These are phyloP conservation scores for Protonibea diacanthus DNA, from an alignment of 2,797 vertebrate species.

Conservation along the genomic window DNA sequence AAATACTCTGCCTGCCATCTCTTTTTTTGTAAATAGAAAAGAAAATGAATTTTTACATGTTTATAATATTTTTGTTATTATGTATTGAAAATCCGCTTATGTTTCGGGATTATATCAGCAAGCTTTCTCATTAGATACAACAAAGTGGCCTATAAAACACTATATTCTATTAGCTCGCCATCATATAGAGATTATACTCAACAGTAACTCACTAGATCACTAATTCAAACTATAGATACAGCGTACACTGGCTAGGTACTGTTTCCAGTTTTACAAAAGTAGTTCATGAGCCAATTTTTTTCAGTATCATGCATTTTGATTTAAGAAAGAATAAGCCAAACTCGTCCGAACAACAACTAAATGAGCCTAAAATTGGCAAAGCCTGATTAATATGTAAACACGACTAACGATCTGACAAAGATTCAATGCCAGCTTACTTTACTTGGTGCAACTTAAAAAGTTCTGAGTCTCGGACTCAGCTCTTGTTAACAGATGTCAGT, in stretches of 20 bases:
- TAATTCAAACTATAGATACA: not conserved
- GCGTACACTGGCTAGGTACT: not conserved
- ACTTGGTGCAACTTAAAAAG: slow-evolving; percentile 2
- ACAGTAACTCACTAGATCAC: not conserved
- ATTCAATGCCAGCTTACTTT: not conserved
- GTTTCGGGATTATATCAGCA: slow-evolving; percentile 41
- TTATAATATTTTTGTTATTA: slow-evolving; percentile 75
- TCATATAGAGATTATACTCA: slow-evolving; percentile 11
- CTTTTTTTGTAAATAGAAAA: slow-evolving; percentile 76
- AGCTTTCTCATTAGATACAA: slow-evolving; percentile 27
- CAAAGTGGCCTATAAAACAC: slow-evolving; percentile 30
- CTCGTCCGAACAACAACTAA: not conserved
- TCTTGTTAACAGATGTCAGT: not conserved
- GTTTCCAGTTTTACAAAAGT: not conserved
- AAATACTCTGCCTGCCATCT: not conserved
- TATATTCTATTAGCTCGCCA: not conserved
- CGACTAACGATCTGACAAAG: not conserved
- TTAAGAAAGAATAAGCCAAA: not conserved
- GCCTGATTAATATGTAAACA: not conserved
- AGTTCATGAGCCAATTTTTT: not conserved
- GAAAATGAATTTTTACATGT: slow-evolving; percentile 77
- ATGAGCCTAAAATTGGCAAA: not conserved
- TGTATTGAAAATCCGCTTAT: slow-evolving; percentile 50
- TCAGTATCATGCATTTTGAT: not conserved
- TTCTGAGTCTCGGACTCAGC: not conserved